Base-by-base conservation (phyloP, 2,888 invertebrate species). In the Imbricaverruca yamaguchii region DNA sequence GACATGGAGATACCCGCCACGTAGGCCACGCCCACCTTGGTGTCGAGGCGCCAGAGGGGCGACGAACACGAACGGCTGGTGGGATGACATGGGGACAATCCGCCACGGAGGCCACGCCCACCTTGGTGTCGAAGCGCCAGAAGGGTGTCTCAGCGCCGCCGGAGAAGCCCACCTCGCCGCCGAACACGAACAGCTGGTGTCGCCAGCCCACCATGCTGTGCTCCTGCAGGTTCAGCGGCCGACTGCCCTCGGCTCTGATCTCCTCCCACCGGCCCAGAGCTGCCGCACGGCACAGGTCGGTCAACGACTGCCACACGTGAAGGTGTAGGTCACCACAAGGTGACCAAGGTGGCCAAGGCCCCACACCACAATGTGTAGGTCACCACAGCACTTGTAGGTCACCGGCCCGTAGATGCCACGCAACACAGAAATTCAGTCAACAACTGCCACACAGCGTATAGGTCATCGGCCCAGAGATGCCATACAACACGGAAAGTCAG, bases 11-110 rank as follows among this genome's bases (percentile, higher is more conserved):
- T n/a, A n/a, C n/a, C 39, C 39, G 39, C 39, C 39, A 39, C 39
- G 39, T 1, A 39, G 39, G 39, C 39, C 39, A 39, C 39, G 39
- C 85, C 84, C 86, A 93, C 93, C 90, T 91, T 90, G 74, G 93
- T 91, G 85, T 93, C 92, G 86, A 93, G 93, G 83, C 93, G 91
- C 95, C 95, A 96, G 65, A 95, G 90, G 57, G 95, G 94, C 96
- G 0, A 95, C 96, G 88, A 95, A 95, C 84, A 95, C 92, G 87
- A 94, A 93, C 83, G 95, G 90, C 84, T 90, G 89, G 85, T 91
- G 91, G n/a, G n/a, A n/a, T n/a, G n/a, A n/a, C n/a, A n/a, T n/a
- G n/a, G n/a, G n/a, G n/a, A n/a, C n/a, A 4, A 39, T 39, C 39
- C 39, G 39, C 39, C 39, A 39, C 39, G 39, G 39, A 39, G 39